These are phyloP conservation scores for Aphidoletes aphidimyza DNA, from an alignment of 2,888 invertebrate species.

Conservation along the genomic window DNA sequence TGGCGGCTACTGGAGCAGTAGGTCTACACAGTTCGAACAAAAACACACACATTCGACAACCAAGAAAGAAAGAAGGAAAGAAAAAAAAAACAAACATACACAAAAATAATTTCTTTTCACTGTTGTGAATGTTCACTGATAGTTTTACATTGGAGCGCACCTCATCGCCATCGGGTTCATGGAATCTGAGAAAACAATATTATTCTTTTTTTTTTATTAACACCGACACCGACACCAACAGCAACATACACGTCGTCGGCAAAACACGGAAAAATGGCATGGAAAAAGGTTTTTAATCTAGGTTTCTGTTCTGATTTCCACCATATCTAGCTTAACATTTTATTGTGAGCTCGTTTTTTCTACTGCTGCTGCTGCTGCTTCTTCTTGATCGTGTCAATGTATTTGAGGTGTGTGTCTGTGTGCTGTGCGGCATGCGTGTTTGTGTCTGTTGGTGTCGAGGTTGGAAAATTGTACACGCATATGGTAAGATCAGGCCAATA, in stretches of 20 bases:
- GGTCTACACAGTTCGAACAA: no score
- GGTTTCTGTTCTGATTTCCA: slow-evolving; percentile 42
- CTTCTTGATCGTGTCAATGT: neutral
- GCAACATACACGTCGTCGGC: neutral
- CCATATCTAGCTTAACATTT: slow-evolving; percentile 26
- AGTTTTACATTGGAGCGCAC: neutral
- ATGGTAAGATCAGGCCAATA: neutral
- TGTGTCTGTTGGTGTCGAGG: no score
- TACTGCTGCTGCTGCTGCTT: neutral
- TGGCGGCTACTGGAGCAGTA: slow-evolving; percentile 51
- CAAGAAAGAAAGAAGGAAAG: neutral
- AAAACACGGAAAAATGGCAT: neutral
- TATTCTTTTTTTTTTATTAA: neutral
- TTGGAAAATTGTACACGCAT: neutral
- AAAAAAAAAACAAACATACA: no score
- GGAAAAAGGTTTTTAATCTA: slow-evolving; percentile 3
- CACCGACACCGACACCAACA: neutral
- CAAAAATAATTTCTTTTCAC: neutral
- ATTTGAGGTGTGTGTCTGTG: neutral
- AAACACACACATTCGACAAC: no score
- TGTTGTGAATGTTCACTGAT: neutral
- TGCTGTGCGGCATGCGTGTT: neutral
- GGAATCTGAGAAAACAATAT: slow-evolving; percentile 33
- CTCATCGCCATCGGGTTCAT: slow-evolving; percentile 1
- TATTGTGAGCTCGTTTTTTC: no score